Evolutionary conservation across 2,888 invertebrate species (phyloP).

Genomic region (Brachyptera putata): DNA sequence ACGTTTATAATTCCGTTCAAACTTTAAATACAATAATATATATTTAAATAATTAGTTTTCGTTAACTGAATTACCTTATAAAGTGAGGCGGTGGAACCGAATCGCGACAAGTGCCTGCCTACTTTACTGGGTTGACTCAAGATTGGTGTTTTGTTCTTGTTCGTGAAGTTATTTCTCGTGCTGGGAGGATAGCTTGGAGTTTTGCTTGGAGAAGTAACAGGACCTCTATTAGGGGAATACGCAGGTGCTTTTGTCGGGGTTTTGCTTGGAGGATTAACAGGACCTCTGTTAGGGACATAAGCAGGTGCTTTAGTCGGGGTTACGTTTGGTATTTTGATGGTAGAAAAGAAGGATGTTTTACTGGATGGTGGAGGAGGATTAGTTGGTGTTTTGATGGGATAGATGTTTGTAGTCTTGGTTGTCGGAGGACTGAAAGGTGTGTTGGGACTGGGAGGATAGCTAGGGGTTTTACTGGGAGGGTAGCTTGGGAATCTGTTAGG

Average conservation of each 20-base stretch:
- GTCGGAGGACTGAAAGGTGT: background rate
- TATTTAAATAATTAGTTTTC: too few species aligned
- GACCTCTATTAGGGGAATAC: background rate
- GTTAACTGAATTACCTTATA: too few species aligned
- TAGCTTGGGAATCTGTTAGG: background rate
- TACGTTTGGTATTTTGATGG: too few species aligned
- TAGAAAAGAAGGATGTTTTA: background rate
- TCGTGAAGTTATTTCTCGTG: background rate
- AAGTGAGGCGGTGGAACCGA: too few species aligned
- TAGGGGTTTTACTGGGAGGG: background rate
- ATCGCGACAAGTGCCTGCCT: too few species aligned
- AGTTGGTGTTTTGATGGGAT: background rate
- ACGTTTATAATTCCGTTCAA: too few species aligned
- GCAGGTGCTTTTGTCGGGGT: constrained; percentile 1
- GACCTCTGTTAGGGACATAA: background rate
- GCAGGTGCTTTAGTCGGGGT: background rate
- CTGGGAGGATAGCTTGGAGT: background rate
- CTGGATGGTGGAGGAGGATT: background rate
- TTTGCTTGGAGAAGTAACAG: background rate
- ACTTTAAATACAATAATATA: too few species aligned
- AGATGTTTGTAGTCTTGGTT: background rate
- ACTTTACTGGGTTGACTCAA: too few species aligned
- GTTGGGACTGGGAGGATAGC: background rate
- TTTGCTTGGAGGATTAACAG: background rate
- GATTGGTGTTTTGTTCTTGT: too few species aligned